Base-by-base conservation (phyloP, 2,888 invertebrate species). In the Cyclophora punctaria region DNA sequence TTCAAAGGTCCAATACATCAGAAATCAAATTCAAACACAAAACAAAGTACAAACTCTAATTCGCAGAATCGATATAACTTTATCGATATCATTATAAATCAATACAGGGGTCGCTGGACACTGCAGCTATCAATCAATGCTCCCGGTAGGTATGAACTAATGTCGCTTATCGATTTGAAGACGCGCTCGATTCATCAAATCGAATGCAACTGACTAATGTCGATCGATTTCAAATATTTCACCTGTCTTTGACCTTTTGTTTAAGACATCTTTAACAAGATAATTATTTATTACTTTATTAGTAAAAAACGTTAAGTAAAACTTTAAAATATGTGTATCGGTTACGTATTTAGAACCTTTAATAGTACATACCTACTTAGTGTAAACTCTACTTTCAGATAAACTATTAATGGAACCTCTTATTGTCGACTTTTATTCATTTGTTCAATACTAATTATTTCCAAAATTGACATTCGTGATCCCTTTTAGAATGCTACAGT, bases 111-210 rank as follows among this genome's bases (percentile, higher is more conserved):
- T 70, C 65, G 66, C 59, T 59, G 66, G 69, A 66, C 68, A 63
- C 67, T 56, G 58, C 53, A 58, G 57, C 66, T 66, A 76, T 78
- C 73, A 71, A 78, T 79, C 75, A 75, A 69, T 63, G 62, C 53
- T 60, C 50, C 64, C 57, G 52, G 64, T 47, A 62, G 62, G 59
- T 63, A 50, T 56, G 58, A 56, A 60, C 66, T 71, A 71, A 77
- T 77, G 81, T 78, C 81, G 68, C 73, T 72, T 78, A 78, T 79
- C 73, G 66, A 72, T 64, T 61, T 66, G 60, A 65, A 65, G 62
- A 70, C 67, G 71, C 75, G 76, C 71, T 75, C 75, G 72, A 75
- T 80, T 71, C 69, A 67, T 76, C 62, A 56, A 53, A 59, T 60
- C 57, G 56, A 53, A 59, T 65, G 55, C 51, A 55, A 47, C 52